These are phyloP conservation scores for Colistium nudipinnis DNA, from an alignment of 2,113 vertebrate species.

Conservation along the genomic window DNA sequence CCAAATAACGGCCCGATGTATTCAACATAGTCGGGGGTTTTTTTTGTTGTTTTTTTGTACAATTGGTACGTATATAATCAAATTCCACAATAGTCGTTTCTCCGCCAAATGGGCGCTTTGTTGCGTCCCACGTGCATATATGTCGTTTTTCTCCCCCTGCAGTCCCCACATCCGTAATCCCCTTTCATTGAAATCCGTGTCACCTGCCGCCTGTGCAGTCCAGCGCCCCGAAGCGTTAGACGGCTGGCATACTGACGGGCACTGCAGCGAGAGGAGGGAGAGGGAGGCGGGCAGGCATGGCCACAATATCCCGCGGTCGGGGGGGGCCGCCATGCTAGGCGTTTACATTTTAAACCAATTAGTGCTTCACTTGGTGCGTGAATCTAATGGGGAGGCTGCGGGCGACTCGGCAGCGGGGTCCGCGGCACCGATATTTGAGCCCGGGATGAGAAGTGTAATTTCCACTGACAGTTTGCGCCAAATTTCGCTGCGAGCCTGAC, in stretches of 20 bases:
- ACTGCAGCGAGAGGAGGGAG: slow-evolving; percentile 64
- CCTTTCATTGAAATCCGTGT: slow-evolving; percentile 85
- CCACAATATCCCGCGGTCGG: slow-evolving; percentile 48
- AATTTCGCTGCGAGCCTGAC: slow-evolving; percentile 49
- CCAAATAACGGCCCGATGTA: slow-evolving; percentile 4
- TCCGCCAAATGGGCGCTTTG: slow-evolving; percentile 32
- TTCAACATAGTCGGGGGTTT: neutral
- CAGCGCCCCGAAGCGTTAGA: slow-evolving; percentile 78
- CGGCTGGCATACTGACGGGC: slow-evolving; percentile 75
- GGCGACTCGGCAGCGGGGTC: slow-evolving; percentile 13
- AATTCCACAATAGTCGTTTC: neutral
- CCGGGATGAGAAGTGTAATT: slow-evolving; percentile 30
- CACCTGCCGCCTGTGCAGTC: slow-evolving; percentile 82
- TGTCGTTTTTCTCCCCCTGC: slow-evolving; percentile 72
- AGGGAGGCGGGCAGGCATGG: slow-evolving; percentile 47
- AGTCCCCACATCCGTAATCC: slow-evolving; percentile 82
- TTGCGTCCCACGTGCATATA: slow-evolving; percentile 34
- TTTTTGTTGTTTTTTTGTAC: slow-evolving; percentile 1
- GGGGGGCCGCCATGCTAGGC: slow-evolving; percentile 11
- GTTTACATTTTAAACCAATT: slow-evolving; percentile 42
- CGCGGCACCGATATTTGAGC: slow-evolving; percentile 22
- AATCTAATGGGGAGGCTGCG: slow-evolving; percentile 25
- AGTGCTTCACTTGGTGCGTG: slow-evolving; percentile 11
- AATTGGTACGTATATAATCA: slow-evolving; percentile 1
- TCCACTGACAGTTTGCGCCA: slow-evolving; percentile 35